Base-by-base conservation (phyloP, 2,797 vertebrate genomes). In the Cyclopterus lumpus region DNA sequence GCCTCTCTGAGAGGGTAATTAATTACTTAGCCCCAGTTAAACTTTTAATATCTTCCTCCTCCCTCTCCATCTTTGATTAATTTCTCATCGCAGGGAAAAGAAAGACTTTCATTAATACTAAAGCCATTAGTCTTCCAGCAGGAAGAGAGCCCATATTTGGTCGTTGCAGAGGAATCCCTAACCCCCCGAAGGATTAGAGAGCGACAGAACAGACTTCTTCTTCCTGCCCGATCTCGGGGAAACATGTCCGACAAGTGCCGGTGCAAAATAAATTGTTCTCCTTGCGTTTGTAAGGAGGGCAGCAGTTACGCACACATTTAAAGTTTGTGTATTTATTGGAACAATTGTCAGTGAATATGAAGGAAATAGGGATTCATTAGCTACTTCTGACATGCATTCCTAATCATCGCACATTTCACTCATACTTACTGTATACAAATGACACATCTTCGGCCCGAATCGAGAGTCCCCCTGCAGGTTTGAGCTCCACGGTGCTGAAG, bases 71-170 rank as follows among this genome's bases (percentile, higher is more conserved):
- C 89, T 89, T 91, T 94, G 93, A 95, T 95, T 95, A 94, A 95
- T 94, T 94, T 91, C 91, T 94, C 90, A 88, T 90, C 78, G 46
- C 68, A 55, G 69, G 84, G 49, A 51, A 82, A 92, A 91, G 80
- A 89, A 92, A 89, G 91, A 92, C 89, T 95, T 95, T 95, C 94
- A 95, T 95, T 95, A 94, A 94, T 91, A 84, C 85, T 88, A 93
- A 93, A 93, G 88, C 86, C 91, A 94, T 95, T 94, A 86, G 89
- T 94, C 94, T 94, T 93, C 89, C 79, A 62, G 85, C 91, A 90
- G 88, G 86, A 90, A 89, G 83, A 77, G 85, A 84, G 82, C 83
- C 85, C 84, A 81, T 85, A 77, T 86, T 80, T 89, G 86, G 85
- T 88, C 67, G 81, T 86, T 86, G 83, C 85, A 84, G 90, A 94